Conservation (phyloP, 2,113 vertebrate genomes). For the Hypocryptadius cinnamomeus region DNA sequence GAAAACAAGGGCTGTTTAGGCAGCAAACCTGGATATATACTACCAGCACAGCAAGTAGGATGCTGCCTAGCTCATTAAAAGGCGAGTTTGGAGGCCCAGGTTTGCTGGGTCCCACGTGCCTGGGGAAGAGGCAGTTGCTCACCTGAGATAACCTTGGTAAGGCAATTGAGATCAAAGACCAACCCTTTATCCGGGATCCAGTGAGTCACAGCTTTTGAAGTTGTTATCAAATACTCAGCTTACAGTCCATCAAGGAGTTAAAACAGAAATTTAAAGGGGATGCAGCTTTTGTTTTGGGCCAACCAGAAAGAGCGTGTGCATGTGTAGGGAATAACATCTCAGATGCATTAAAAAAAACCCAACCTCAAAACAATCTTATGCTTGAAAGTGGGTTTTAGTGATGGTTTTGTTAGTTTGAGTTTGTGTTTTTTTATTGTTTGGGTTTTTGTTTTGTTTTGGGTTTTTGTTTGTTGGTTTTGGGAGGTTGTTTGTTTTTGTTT, state of each 20-base stretch:
- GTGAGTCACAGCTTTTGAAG: not conserved
- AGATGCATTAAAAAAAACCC: not conserved
- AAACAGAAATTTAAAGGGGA: not conserved
- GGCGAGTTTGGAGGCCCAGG: not conserved
- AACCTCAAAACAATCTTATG: not conserved
- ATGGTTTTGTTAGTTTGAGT: not conserved
- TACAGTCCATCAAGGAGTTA: not conserved
- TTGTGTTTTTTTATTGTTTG: not conserved
- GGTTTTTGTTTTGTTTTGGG: too few species aligned
- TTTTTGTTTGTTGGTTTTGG: too few species aligned
- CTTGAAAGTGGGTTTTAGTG: not conserved
- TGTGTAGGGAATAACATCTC: not conserved
- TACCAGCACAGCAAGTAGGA: not conserved
- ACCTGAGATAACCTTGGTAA: not conserved
- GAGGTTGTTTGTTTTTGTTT: too few species aligned
- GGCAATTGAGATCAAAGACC: not conserved
- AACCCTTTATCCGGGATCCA: not conserved
- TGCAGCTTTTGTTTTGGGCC: not conserved
- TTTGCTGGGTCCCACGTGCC: rapidly evolving
- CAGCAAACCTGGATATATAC: not conserved
- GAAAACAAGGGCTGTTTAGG: not conserved
- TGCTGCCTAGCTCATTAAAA: not conserved
- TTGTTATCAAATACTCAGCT: not conserved
- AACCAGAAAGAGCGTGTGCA: not conserved
- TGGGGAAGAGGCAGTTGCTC: not conserved